A percentile compares a stretch with the other conserved stretches of the same genome.
Evolutionary conservation across 2,888 invertebrate genomes (phyloP).

Genomic region (Meteorus cinctellus): DNA sequence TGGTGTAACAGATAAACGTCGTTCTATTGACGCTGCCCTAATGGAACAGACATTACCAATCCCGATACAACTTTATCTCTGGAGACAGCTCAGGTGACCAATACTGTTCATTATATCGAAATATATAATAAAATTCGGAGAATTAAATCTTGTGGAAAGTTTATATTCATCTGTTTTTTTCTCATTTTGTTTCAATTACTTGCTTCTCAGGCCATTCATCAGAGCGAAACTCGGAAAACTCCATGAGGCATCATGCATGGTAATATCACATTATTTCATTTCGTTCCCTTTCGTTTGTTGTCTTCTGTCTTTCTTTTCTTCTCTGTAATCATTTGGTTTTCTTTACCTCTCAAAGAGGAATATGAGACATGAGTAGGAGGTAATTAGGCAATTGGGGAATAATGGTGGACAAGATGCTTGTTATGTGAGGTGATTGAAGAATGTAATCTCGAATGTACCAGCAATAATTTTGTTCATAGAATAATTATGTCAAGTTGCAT

Average conservation of each 20-base stretch:
- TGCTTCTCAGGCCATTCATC: slow-evolving; percentile 89
- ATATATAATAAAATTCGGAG: neutral
- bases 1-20: slow-evolving; percentile 61
- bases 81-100: slow-evolving; percentile 91
- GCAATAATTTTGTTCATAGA: too few relatives aligned
- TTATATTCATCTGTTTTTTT: neutral
- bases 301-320: neutral
- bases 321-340: too few relatives aligned
- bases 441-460: too few relatives aligned
- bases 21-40: slow-evolving; percentile 77
- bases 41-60: slow-evolving; percentile 90
- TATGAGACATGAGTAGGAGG: too few relatives aligned
- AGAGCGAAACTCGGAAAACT: slow-evolving; percentile 95
- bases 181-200: slow-evolving; percentile 30
- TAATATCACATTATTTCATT: slow-evolving; percentile 75
- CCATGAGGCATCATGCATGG: slow-evolving; percentile 98
- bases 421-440: too few relatives aligned
- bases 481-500: too few relatives aligned
- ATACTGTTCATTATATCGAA: neutral
- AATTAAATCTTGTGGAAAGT: slow-evolving; percentile 20
- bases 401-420: too few relatives aligned
- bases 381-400: too few relatives aligned
- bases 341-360: too few relatives aligned
- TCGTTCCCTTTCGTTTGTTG: neutral
- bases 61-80: slow-evolving; percentile 96